Evolutionary conservation across 1,140 invertebrate species (phyloP).

Genomic region (Hypothenemus hampei): DNA sequence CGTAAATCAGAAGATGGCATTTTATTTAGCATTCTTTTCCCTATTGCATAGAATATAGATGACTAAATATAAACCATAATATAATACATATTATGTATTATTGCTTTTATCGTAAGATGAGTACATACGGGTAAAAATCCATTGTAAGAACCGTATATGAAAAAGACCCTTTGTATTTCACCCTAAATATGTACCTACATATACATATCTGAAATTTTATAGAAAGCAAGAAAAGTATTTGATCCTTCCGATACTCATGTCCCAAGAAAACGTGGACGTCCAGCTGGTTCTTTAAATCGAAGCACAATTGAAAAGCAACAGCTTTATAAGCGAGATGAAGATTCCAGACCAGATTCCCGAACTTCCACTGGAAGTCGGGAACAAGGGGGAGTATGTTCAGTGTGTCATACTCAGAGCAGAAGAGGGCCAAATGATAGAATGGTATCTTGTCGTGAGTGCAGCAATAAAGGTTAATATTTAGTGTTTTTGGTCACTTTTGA

Average conservation of each 20-base stretch:
- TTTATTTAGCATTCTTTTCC: no score
- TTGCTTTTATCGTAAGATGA: no score
- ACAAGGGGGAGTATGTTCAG: constrained; percentile 54
- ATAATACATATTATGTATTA: no score
- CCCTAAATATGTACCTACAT: no score
- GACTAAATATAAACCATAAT: no score
- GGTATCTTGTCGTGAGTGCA: constrained; percentile 73
- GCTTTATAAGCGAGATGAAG: constrained; percentile 33
- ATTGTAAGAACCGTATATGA: no score
- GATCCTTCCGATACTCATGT: constrained; percentile 74
- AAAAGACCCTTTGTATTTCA: no score
- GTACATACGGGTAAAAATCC: no score
- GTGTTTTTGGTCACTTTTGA: background rate
- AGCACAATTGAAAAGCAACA: constrained; percentile 50
- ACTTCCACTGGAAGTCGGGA: constrained; percentile 47
- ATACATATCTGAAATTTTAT: no score
- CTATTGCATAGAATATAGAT: no score
- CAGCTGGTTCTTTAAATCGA: constrained; percentile 55
- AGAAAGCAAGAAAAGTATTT: constrained; percentile 66
- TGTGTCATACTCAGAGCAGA: constrained; percentile 53
- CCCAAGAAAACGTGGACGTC: constrained; percentile 60
- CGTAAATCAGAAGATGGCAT: no score
- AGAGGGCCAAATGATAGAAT: constrained; percentile 60
- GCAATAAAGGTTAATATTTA: constrained; percentile 61
- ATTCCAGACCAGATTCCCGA: constrained; percentile 41